Evolutionary conservation across 1,140 invertebrate species (phyloP), one percentile per base, ranked within the genome.

Genomic region (Cotesia typhae): DNA sequence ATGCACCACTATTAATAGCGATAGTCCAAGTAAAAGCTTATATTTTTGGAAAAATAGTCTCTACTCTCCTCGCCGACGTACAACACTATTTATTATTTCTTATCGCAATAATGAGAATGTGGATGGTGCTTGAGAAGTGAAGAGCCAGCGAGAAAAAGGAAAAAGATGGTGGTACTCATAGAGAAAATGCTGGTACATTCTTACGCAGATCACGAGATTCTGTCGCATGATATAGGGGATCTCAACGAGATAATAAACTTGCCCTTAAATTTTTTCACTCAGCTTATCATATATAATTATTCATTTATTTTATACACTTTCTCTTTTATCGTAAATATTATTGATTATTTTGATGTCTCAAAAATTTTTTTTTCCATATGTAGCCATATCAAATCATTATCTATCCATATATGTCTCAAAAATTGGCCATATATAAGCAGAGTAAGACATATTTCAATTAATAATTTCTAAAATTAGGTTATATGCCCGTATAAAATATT

Each of bases 41-140:
- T 72, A 72, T 72, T 72, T 75, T 72, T 41, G 37, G 65, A 3
- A 35, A 59, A 59, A 37, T 36, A 51, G 70, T 71, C 60, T 51
- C 4, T 35, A 35, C 28, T 4, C 17, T 38, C 37, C 47, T 51
- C 73, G 17, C 55, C 51, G 14, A 28, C 28, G 28, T 28, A 28
- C 28, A 28, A 28, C 63, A 67, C 74, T 75, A 75, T 75, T 75
- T 71, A 71, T 73, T 75, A 75, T 75, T 75, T 51, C 74, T 75
- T 75, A 75, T 75, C 74, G 71, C 67, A 17, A 57, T 72, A 72
- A 70, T 69, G 69, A 59, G 74, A 37, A 36, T 37, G 53, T 68
- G 47, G 66, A 37, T 73, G 65, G 57, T 51, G 17, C 36, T 65
- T 37, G 41, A 20, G 17, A 47, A 51, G 41, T 51, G 47, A 67